Evolutionary conservation across 2,888 invertebrate genomes (phyloP).

Genomic region (Chrysodeixis includens): DNA sequence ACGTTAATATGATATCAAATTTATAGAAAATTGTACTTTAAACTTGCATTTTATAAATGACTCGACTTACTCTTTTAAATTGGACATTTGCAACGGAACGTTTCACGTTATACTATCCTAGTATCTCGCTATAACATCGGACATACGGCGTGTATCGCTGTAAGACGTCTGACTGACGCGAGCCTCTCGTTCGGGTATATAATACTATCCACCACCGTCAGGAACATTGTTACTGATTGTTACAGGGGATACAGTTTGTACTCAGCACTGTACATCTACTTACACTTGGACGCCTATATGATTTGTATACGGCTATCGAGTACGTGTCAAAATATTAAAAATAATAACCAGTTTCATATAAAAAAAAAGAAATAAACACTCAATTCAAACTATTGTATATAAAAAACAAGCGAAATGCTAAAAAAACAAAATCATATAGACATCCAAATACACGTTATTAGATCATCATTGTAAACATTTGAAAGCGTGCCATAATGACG

Average conservation of each 20-base stretch:
- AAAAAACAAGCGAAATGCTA: constrained; percentile 3
- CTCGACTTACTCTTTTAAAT: no score
- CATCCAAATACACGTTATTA: constrained; percentile 79
- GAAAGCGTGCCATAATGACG: constrained; percentile 87
- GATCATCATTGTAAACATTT: constrained; percentile 87
- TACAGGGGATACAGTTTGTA: constrained; percentile 76
- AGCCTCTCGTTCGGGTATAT: constrained; percentile 63
- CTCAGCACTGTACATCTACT: constrained; percentile 73
- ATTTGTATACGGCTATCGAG: constrained; percentile 34
- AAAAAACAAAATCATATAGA: constrained; percentile 71
- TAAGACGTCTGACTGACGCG: constrained; percentile 56
- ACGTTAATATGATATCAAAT: no score
- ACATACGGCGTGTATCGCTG: constrained; percentile 41
- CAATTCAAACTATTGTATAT: background rate
- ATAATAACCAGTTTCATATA: background rate
- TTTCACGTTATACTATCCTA: no score
- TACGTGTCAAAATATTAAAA: no score
- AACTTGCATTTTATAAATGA: background rate
- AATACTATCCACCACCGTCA: constrained; percentile 62
- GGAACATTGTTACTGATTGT: constrained; percentile 79
- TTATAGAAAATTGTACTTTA: background rate
- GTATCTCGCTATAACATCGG: constrained; percentile 6
- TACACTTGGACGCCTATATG: constrained; percentile 77
- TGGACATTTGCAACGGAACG: no score
- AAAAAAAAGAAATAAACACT: constrained; percentile 4